These are phyloP conservation scores for Alligator sinensis DNA, from an alignment of 2,113 vertebrate species.

Conservation along the genomic window DNA sequence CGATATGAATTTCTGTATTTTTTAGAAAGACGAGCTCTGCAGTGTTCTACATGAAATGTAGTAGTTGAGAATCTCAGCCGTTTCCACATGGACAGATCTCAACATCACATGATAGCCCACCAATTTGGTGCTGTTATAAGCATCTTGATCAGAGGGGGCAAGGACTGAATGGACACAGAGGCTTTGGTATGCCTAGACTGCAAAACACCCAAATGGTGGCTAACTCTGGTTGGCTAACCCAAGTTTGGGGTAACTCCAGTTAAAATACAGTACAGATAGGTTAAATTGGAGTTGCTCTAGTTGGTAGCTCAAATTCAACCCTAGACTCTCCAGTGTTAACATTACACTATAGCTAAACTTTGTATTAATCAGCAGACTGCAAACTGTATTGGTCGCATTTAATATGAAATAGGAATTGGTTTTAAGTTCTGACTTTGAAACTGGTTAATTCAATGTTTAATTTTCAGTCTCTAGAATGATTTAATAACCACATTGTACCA, in stretches of 20 bases:
- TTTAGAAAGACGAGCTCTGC: neutral
- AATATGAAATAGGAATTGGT: neutral
- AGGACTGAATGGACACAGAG: neutral
- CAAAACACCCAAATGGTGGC: constrained; percentile 3
- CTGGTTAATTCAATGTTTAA: neutral
- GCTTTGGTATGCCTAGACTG: neutral
- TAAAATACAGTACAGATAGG: neutral
- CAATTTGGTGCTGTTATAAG: neutral
- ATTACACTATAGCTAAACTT: neutral
- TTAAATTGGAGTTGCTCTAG: neutral
- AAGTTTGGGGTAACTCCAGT: neutral
- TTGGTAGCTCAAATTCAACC: constrained; percentile 20
- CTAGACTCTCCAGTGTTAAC: neutral
- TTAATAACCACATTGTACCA: neutral
- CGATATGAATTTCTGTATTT: neutral
- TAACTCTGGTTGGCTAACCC: neutral
- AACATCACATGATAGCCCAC: neutral
- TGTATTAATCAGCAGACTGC: constrained; percentile 5
- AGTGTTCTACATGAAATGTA: neutral
- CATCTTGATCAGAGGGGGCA: neutral
- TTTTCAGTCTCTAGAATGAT: neutral
- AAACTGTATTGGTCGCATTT: neutral
- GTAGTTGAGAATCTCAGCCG: neutral
- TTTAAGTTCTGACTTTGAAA: neutral
- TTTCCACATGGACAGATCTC: rapidly evolving